These are phyloP conservation scores for Metaphire vulgaris DNA, from an alignment of 1,140 invertebrate genomes.

Conservation along the genomic window DNA sequence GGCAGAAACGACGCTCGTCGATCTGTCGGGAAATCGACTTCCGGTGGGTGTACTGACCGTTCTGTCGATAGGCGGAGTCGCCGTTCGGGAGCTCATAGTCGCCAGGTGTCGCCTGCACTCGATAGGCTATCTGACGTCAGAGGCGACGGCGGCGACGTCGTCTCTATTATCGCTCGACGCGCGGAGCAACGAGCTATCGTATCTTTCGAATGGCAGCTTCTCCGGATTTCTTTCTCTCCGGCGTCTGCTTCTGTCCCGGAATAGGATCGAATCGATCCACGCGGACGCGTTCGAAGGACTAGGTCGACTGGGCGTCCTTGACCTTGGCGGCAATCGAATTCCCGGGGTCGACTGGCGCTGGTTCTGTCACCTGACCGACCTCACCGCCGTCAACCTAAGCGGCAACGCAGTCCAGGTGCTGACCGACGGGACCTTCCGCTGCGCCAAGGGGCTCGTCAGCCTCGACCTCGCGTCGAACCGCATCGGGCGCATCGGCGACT, in stretches of 20 bases:
- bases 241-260: slow-evolving; percentile 7
- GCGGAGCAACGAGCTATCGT: slow-evolving; percentile 14
- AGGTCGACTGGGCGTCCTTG: slow-evolving; percentile 7
- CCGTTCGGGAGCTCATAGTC: not conserved
- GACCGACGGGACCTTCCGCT: not conserved
- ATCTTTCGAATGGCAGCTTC: slow-evolving; percentile 17
- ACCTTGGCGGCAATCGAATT: slow-evolving; percentile 17
- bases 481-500: not conserved
- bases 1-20: not conserved
- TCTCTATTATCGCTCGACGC: not conserved
- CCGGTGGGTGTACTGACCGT: not conserved
- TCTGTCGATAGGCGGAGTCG: not conserved
- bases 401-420: slow-evolving; percentile 22
- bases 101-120: not conserved
- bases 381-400: not conserved
- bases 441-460: not conserved
- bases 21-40: not conserved
- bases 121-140: not conserved
- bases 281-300: slow-evolving; percentile 18
- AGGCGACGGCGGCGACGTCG: not conserved
- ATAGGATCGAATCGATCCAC: slow-evolving; percentile 24
- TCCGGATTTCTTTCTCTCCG: not conserved
- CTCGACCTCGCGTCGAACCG: slow-evolving; percentile 22
- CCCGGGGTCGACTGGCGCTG: slow-evolving; percentile 6
- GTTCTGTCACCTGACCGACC: slow-evolving; percentile 9